phyloP scores from a whole-genome alignment of 2,797 vertebrate genomes.

The Hozukius guyotensis region DNA sequence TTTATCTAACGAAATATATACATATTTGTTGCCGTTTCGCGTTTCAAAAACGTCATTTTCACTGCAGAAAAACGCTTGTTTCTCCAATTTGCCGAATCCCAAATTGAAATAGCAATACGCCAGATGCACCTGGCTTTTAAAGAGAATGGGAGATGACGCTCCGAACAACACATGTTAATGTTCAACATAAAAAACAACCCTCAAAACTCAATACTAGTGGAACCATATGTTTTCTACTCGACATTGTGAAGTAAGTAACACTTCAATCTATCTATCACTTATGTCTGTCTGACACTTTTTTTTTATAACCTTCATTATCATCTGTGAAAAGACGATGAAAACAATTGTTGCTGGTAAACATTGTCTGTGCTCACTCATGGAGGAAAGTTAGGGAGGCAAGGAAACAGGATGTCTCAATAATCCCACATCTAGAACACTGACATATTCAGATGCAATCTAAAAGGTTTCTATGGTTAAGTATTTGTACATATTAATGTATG shows the following conservation, averaged over 20 bases:
- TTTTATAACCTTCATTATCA: not conserved
- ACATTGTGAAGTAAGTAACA: not conserved
- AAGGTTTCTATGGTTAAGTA: not conserved
- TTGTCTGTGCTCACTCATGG: not conserved
- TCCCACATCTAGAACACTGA: not conserved
- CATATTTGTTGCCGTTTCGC: not conserved
- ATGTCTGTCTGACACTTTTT: not conserved
- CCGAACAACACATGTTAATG: not conserved
- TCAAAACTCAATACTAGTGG: not conserved
- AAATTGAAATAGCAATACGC: not conserved
- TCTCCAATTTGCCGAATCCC: not conserved
- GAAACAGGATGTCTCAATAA: not conserved
- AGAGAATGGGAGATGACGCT: not conserved
- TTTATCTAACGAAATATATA: not conserved
- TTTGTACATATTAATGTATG: not conserved
- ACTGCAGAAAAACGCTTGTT: no score
- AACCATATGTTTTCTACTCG: not conserved
- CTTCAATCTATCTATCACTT: not conserved
- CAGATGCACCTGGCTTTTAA: not conserved
- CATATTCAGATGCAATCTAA: not conserved
- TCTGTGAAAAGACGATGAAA: not conserved
- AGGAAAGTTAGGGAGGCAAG: not conserved
- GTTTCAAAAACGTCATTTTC: not conserved
- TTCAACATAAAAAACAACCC: not conserved
- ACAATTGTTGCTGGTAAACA: not conserved